These are phyloP conservation scores for Sisor rabdophorus DNA, from an alignment of 2,113 vertebrate species.

Conservation along the genomic window DNA sequence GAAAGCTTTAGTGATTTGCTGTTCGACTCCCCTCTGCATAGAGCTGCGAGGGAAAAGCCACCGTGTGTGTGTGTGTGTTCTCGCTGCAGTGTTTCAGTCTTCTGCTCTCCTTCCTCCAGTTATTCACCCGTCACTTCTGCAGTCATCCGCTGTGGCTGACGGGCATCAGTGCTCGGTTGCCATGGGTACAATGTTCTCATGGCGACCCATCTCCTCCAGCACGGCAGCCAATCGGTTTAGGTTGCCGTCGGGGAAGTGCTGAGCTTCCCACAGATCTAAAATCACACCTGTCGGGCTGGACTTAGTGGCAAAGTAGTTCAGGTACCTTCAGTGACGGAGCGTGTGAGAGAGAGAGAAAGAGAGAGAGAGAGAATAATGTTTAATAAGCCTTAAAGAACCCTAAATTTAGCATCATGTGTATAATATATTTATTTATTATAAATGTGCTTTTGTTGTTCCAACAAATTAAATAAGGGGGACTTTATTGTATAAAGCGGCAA, in stretches of 20 bases:
- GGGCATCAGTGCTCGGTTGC: conserved; percentile 79
- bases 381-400: not conserved
- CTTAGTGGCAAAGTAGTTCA: conserved; percentile 98
- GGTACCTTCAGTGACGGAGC: conserved; percentile 74
- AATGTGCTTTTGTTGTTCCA: too few species aligned
- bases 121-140: conserved; percentile 32
- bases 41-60: not conserved
- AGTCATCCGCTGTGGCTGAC: conserved; percentile 33
- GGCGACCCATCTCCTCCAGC: conserved; percentile 95
- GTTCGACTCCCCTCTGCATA: not conserved
- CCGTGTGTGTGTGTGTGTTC: conserved; percentile 19
- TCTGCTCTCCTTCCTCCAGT: conserved; percentile 12
- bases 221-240: conserved; percentile 89
- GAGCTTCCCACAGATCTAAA: conserved; percentile 97
- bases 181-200: conserved; percentile 81
- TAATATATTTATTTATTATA: too few species aligned
- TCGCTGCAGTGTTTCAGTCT: conserved; percentile 2
- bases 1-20: not conserved
- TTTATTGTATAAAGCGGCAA: too few species aligned
- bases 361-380: not conserved
- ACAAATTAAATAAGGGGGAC: too few species aligned
- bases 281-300: conserved; percentile 95
- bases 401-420: not conserved
- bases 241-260: conserved; percentile 96
- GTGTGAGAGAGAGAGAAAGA: conserved; percentile 1